Percentiles rank a stretch among this genome's conserved stretches.
Evolutionary conservation across 1,140 invertebrate genomes (phyloP).

Genomic region (Kradibia gibbosae): DNA sequence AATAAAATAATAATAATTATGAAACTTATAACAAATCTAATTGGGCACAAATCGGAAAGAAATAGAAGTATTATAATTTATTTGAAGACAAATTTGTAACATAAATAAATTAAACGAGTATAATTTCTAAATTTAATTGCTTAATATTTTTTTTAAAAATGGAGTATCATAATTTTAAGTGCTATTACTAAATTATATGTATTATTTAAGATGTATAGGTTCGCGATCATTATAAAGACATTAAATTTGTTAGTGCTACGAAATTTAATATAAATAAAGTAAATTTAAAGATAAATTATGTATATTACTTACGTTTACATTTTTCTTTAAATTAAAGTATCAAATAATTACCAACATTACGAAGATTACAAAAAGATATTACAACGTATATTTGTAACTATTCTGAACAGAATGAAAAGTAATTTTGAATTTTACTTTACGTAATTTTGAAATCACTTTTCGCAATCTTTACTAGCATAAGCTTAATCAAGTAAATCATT

Average conservation of each 20-base stretch:
- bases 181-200: no score
- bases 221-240: no score
- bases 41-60: no score
- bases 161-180: no score
- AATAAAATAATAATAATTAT: neutral
- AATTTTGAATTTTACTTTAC: conserved; percentile 28
- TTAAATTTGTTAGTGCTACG: neutral
- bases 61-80: no score
- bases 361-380: neutral
- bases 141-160: no score
- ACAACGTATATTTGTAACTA: neutral
- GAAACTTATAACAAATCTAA: no score
- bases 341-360: neutral
- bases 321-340: neutral
- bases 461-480: conserved; percentile 11
- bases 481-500: conserved; percentile 43
- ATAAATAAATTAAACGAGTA: no score
- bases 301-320: neutral
- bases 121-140: no score
- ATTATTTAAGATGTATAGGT: no score
- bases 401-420: conserved; percentile 25
- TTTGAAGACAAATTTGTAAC: no score
- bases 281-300: neutral
- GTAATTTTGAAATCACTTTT: conserved; percentile 38
- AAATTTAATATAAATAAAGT: neutral